Evolutionary conservation across 2,888 invertebrate species (phyloP), one percentile per base, ranked within the genome.

Genomic region (Papilio protenor): DNA sequence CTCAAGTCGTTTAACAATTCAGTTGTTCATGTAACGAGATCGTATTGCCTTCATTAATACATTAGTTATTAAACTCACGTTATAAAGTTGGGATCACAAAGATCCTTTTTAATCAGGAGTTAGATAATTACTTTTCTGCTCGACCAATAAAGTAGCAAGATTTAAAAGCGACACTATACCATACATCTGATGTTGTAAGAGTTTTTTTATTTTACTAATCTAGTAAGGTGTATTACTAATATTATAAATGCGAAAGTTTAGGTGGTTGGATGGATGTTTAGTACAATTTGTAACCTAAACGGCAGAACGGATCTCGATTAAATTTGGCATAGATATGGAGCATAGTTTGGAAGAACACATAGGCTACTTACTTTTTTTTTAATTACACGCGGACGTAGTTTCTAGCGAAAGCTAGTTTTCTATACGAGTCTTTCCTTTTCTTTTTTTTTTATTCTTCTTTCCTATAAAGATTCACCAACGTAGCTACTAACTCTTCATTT

Each of bases 11-110:
- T 78, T 73, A 73, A 59, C 78, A 76, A 76, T 78, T 73, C 73
- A 66, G 76, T 75, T 75, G 75, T 78, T 78, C 78, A n/a, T 75
- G 75, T 76, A 78, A 76, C 75, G 57, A 76, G 78, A 76, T 75
- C 57, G 47, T 69, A 76, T 78, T 76, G 69, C 52, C n/a, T 76
- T 75, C 64, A 59, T 78, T 78, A 73, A 73, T 76, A 66, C 11
- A 69, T 73, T 73, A 75, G 71, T 77, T 77, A 59, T 66, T 66
- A 49, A 73, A 74, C 70, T 70, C 47, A 66, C 14, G 61, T 69
- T n/a, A 69, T 21, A 1, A 69, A 47, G 45, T 47, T 45, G n/a
- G 4, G 10, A 55, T 55, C 2, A 55, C n/a, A 10, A 52, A 16
- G 49, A 55, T n/a, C 6, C n/a, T 10, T 55, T 55, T 55, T n/a